These are phyloP conservation scores for Euphydryas editha DNA, from an alignment of 2,888 invertebrate genomes.

Conservation along the genomic window DNA sequence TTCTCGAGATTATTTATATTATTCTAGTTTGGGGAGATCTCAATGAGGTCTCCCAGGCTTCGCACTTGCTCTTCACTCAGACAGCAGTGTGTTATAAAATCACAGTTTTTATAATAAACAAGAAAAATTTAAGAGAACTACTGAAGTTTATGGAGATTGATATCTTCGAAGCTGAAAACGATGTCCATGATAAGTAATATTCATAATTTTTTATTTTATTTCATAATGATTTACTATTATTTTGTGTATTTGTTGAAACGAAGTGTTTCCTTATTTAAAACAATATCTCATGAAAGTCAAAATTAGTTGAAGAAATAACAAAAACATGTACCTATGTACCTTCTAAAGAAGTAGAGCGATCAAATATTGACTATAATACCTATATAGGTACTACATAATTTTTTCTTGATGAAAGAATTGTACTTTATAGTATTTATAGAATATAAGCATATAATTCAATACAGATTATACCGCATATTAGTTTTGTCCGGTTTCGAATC, in stretches of 20 bases:
- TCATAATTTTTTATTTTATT: conserved; percentile 31
- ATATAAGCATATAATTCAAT: no score
- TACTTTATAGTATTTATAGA: no score
- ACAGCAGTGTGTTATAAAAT: conserved; percentile 69
- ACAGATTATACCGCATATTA: no score
- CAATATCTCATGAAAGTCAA: no score
- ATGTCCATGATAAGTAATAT: conserved; percentile 59
- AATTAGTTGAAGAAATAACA: no score
- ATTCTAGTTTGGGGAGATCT: conserved; percentile 67
- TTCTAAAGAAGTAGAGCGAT: no score
- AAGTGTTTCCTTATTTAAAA: not conserved
- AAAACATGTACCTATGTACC: no score
- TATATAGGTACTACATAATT: no score
- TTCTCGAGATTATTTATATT: conserved; percentile 69
- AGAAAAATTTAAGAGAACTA: conserved; percentile 52
- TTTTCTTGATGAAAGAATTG: no score
- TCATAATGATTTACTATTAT: not conserved
- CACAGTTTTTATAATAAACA: conserved; percentile 61
- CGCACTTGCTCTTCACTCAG: conserved; percentile 69
- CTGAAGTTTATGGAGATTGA: conserved; percentile 58
- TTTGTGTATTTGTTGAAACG: not conserved
- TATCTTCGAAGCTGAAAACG: conserved; percentile 55
- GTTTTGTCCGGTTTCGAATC: no score
- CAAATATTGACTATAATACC: no score
- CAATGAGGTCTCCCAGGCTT: conserved; percentile 66